phyloP scores from a whole-genome alignment of 1,140 invertebrate species.

The Theocolax elegans region DNA sequence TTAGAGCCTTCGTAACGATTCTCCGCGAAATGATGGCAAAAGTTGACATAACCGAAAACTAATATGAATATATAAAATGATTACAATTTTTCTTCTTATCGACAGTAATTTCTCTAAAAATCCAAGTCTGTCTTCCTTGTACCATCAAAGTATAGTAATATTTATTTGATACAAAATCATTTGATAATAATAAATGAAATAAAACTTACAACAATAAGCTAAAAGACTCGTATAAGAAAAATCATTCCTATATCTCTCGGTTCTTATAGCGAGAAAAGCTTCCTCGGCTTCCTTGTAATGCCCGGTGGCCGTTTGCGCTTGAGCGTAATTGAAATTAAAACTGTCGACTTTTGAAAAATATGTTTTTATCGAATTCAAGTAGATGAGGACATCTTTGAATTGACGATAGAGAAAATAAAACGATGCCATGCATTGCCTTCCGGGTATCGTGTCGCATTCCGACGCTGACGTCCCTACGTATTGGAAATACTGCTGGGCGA shows the following conservation, averaged over 20 bases:
- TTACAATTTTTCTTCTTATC: too few species aligned
- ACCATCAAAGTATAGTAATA: too few species aligned
- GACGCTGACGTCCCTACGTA: constrained; percentile 94
- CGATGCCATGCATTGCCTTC: constrained; percentile 97
- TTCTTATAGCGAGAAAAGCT: constrained; percentile 86
- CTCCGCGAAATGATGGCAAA: too few species aligned
- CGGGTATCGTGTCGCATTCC: constrained; percentile 94
- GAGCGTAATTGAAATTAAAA: constrained; percentile 98
- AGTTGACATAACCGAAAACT: too few species aligned
- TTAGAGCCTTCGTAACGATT: too few species aligned
- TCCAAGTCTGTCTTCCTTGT: too few species aligned
- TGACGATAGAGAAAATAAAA: constrained; percentile 94
- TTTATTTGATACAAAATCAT: too few species aligned
- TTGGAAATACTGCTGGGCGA: constrained; percentile 96
- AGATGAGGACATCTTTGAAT: constrained; percentile 96
- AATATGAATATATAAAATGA: too few species aligned
- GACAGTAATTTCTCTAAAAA: too few species aligned
- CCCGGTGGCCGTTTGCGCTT: constrained; percentile 92
- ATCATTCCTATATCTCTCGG: constrained; percentile 84
- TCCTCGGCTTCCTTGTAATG: constrained; percentile 97
- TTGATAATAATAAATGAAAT: constrained; percentile 16
- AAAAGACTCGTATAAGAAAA: constrained; percentile 91
- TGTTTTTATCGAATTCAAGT: constrained; percentile 96
- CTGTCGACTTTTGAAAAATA: constrained; percentile 96
- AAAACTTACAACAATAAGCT: constrained; percentile 83